Evolutionary conservation across 2,797 vertebrate genomes (phyloP).

Genomic region (Gila robusta): DNA sequence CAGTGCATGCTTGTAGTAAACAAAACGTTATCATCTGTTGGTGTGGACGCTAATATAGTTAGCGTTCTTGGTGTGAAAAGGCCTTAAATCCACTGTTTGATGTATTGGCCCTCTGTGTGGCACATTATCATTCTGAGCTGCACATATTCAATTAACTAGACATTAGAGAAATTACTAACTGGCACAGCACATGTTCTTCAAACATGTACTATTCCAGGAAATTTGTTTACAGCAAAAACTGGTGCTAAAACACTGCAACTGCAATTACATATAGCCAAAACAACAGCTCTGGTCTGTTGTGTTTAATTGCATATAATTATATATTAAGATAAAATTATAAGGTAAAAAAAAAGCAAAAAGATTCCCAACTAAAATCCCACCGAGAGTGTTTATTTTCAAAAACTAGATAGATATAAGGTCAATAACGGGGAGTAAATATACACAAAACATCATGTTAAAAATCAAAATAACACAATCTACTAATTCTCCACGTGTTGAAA

Average conservation of each 20-base stretch:
- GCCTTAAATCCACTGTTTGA: background rate
- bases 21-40: background rate
- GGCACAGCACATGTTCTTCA: slow-evolving; percentile 15
- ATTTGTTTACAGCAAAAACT: slow-evolving; percentile 1
- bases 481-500: slow-evolving; percentile 1
- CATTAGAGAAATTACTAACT: slow-evolving; percentile 27
- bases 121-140: slow-evolving; percentile 25
- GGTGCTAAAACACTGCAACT: background rate
- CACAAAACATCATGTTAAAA: background rate
- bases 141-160: slow-evolving; percentile 41
- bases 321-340: background rate
- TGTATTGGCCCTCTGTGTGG: background rate
- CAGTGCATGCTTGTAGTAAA: background rate
- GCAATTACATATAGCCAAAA: background rate
- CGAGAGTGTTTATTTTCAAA: background rate
- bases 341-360: background rate
- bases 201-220: background rate
- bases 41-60: background rate
- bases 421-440: background rate
- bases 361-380: background rate
- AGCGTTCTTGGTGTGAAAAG: background rate
- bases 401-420: background rate
- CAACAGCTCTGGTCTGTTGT: background rate
- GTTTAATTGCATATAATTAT: background rate
- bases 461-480: background rate